phyloP scores from a whole-genome alignment of 2,113 vertebrate genomes.

The Colius striatus region DNA sequence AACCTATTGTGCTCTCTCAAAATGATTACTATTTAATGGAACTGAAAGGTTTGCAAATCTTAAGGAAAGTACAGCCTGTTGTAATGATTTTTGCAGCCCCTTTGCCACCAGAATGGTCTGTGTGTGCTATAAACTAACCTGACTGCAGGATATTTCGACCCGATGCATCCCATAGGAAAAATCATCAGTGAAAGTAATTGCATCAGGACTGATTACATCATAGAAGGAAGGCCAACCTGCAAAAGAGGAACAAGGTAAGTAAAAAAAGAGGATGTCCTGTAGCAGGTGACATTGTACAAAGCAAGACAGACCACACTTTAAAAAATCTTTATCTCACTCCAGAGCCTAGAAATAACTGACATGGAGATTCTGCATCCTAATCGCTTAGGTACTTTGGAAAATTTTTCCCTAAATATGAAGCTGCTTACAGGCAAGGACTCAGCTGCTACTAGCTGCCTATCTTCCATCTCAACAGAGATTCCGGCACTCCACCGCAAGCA shows the following conservation, averaged over 20 bases:
- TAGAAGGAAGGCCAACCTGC: conserved; percentile 98
- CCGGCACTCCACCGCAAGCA: not conserved
- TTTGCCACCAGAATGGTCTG: not conserved
- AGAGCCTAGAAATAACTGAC: not conserved
- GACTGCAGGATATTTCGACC: conserved; percentile 91
- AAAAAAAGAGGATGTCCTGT: not conserved
- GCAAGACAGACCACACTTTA: not conserved
- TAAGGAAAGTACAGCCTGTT: not conserved
- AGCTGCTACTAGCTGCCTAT: not conserved
- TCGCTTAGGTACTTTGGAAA: not conserved
- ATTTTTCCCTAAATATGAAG: not conserved
- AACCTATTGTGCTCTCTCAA: not conserved
- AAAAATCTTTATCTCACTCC: not conserved
- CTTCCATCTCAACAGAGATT: not conserved
- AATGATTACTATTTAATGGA: conserved; percentile 41
- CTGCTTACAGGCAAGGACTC: not conserved
- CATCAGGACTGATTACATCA: conserved; percentile 86
- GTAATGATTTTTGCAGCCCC: conserved; percentile 21
- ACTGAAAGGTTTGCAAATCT: conserved; percentile 20
- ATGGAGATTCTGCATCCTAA: not conserved
- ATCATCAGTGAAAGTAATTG: conserved; percentile 82
- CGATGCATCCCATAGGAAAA: conserved; percentile 95
- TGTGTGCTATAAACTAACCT: conserved; percentile 80
- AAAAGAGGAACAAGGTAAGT: not conserved
- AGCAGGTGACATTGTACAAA: not conserved